phyloP scores from a whole-genome alignment of 2,113 vertebrate genomes.

The Ctenomys sociabilis region DNA sequence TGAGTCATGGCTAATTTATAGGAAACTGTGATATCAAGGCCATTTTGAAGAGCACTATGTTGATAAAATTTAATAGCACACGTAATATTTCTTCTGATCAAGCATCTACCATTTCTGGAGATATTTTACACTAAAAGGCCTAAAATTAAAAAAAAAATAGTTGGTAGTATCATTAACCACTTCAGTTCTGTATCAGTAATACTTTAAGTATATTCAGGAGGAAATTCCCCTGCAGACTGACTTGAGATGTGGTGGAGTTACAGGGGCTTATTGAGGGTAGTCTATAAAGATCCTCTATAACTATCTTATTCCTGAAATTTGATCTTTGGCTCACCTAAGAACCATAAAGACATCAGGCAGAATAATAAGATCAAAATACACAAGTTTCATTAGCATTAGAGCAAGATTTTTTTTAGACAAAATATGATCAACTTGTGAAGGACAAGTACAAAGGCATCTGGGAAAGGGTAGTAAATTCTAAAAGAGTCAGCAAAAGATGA shows the following conservation, averaged over 20 bases:
- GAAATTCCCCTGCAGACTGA: background rate
- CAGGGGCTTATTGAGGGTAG: rapidly evolving
- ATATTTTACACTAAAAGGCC: background rate
- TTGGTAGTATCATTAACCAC: background rate
- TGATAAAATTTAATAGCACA: background rate
- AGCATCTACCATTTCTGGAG: background rate
- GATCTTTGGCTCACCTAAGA: background rate
- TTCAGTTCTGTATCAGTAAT: background rate
- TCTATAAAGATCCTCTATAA: background rate
- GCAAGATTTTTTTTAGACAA: background rate
- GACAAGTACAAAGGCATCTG: background rate
- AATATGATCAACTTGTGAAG: background rate
- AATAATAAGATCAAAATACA: background rate
- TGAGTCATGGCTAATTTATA: background rate
- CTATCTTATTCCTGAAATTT: background rate
- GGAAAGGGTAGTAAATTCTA: background rate
- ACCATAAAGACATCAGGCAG: background rate
- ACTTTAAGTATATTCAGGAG: background rate
- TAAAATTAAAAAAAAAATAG: background rate
- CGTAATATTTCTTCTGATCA: background rate
- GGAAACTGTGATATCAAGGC: background rate
- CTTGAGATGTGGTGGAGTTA: background rate
- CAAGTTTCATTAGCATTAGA: background rate
- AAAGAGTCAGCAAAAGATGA: background rate
- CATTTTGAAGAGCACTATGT: background rate